These are phyloP conservation scores for Drosophila watanabei DNA, from an alignment of 1,140 invertebrate species.

Conservation along the genomic window DNA sequence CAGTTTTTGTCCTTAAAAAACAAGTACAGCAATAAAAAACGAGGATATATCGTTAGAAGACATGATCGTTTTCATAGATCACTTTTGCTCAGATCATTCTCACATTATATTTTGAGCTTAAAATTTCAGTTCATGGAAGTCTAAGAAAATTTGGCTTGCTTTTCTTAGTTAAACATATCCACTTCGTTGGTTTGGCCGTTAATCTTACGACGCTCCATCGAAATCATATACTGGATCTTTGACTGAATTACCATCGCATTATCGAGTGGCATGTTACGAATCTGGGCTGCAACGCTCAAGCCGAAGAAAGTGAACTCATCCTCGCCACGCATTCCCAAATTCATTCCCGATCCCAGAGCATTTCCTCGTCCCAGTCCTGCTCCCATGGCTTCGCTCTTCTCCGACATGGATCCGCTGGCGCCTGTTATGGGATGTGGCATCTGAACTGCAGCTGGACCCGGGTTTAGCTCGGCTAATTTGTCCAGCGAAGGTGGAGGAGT, in stretches of 20 bases:
- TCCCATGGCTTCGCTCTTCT: conserved; percentile 12
- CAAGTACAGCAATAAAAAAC: background rate
- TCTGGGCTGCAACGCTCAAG: conserved; percentile 63
- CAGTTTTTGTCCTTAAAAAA: background rate
- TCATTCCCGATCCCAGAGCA: conserved; percentile 15
- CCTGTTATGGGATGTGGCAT: conserved; percentile 11
- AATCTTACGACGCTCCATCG: conserved; percentile 62
- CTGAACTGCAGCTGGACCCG: background rate
- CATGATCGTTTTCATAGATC: background rate
- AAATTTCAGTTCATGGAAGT: background rate
- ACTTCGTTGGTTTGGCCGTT: conserved; percentile 41
- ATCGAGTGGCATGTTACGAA: conserved; percentile 63
- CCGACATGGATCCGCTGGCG: background rate
- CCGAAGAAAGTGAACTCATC: conserved; percentile 74
- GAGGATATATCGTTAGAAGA: background rate
- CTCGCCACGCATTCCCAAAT: conserved; percentile 25
- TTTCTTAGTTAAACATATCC: conserved; percentile 37
- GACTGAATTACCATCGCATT: conserved; percentile 72
- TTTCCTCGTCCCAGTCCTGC: background rate
- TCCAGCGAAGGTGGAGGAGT: conserved; percentile 25
- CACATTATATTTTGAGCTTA: background rate
- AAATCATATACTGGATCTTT: conserved; percentile 63
- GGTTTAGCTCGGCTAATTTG: background rate
- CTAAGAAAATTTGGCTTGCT: background rate
- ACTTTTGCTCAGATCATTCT: background rate